These are phyloP conservation scores for Brachynemurus nebulosus DNA, from an alignment of 2,888 invertebrate species.

Conservation along the genomic window DNA sequence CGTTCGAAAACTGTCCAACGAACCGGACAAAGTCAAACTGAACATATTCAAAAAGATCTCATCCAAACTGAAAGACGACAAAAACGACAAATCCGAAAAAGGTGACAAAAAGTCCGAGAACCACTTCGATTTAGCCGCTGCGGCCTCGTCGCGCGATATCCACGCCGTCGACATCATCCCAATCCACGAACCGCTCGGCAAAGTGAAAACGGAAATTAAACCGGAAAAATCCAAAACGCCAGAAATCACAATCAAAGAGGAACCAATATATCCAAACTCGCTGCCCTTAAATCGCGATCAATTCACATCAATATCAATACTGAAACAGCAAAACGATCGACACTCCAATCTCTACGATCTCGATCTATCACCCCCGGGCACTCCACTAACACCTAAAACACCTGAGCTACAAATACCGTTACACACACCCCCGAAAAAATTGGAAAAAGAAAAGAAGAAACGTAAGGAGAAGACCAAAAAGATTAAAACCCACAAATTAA, in stretches of 20 bases:
- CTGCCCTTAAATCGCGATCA: not conserved
- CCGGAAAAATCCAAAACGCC: conserved; percentile 21
- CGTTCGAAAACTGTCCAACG: conserved; percentile 51
- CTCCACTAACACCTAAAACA: conserved; percentile 40
- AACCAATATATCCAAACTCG: conserved; percentile 30
- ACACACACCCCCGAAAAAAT: conserved; percentile 33
- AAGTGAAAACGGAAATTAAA: not conserved
- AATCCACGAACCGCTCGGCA: conserved; percentile 2
- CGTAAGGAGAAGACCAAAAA: conserved; percentile 34
- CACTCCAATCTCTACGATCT: conserved; percentile 24
- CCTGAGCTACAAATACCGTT: conserved; percentile 42
- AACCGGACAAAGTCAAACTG: conserved; percentile 72
- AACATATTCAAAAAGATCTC: conserved; percentile 82
- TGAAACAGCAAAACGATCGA: conserved; percentile 7
- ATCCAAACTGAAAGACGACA: conserved; percentile 54
- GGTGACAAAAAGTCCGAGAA: conserved; percentile 24
- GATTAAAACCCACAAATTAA: conserved; percentile 17
- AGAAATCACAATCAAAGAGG: conserved; percentile 46
- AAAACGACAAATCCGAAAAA: conserved; percentile 29
- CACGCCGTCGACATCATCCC: conserved; percentile 7
- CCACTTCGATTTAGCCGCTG: conserved; percentile 3
- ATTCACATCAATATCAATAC: not conserved
- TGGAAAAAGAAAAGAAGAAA: conserved; percentile 41
- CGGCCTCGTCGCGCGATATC: not conserved
- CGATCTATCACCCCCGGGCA: conserved; percentile 35